Evolutionary conservation across 2,113 vertebrate genomes (phyloP), one percentile per base, ranked within the genome.

Genomic region (Bubo blakistoni): DNA sequence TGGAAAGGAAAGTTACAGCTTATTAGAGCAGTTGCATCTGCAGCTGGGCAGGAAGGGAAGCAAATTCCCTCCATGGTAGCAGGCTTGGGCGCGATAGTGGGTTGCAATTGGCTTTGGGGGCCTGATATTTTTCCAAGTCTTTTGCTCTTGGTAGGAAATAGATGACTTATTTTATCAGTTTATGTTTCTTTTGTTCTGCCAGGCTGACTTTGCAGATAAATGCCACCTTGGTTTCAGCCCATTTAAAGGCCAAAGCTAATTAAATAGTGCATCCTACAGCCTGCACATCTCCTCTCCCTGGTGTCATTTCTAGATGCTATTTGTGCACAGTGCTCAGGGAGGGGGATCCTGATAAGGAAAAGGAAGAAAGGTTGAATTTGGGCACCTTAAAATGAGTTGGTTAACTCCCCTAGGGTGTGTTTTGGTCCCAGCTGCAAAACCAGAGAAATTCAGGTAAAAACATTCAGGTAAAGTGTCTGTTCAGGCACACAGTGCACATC

Each of bases 21-120:
- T 97, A 95, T 94, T 93, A 88, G 95, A 96, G 96, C 91, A 20
- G 54, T 90, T 88, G 88, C 96, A 96, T 96, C 96, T 97, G 97
- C 94, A 96, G 91, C 96, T 96, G 97, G 95, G 94, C 93, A 95
- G 93, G 90, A 91, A 91, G 67, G 58, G 82, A 90, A 87, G 85
- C 62, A 65, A 91, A 84, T 62, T 86, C 94, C 91, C 93, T 70
- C 67, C 71, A 17, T 6, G 4, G 80, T 46, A 57, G 55, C 73
- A 27, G 70, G 79, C 83, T 81, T 0, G 3, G 73, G 84, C 12
- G 4, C 2, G 0, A 32, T 79, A 32, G 61, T 5, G 40, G 66
- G 20, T 34, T 89, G 55, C 51, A 32, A 7, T 78, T 54, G 77
- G 38, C 54, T 69, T 72, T 51, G 66, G 42, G 74, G 62, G 40